Base-by-base conservation (phyloP, 1,140 invertebrate genomes). In the Octopus sinensis region DNA sequence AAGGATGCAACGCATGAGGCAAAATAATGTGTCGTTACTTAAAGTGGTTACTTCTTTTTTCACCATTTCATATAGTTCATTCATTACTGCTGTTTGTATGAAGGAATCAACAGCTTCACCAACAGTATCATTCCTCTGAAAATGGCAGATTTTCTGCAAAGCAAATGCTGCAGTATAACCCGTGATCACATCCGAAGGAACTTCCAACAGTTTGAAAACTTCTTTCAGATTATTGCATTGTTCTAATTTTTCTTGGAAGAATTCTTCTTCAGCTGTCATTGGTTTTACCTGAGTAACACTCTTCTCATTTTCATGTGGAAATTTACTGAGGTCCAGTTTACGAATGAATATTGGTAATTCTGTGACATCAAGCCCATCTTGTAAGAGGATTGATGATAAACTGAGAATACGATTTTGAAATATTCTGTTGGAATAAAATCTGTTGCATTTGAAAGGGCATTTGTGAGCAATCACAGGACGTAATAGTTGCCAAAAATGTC, bases 311-410 rank as follows among this genome's bases (percentile, higher is more conserved):
- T 79, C 73, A 30, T 84, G 76, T 43, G 85, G 84, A 78, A 83
- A 81, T 13, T 54, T 76, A 13, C 62, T 78, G 12, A 53, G 54
- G 54, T 81, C 88, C 53, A 93, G 88, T 86, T 92, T 93, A 84
- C 93, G 91, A 12, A 95, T 92, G 78, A 94, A 92, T 6, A 94
- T 88, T 4, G 94, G 94, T 71, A 95, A 88, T 88, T 95, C 94
- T 83, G 93, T 92, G 62, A 95, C 93, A 68, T 92, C 91, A 4
- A 90, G 86, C 51, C 94, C 94, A 88, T 94, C 93, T 90, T 95
- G 94, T 53, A 94, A 87, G 56, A 95, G 88, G 56, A 94, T 93
- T 12, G 92, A 93, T n/a, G 92, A 92, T 62, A 91, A 89, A 17
- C 89, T 88, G 56, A 91, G 81, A 54, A 79, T 82, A 23, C 68